Conservation (phyloP, 2,113 vertebrate species). For the Leucoraja erinaceus region DNA sequence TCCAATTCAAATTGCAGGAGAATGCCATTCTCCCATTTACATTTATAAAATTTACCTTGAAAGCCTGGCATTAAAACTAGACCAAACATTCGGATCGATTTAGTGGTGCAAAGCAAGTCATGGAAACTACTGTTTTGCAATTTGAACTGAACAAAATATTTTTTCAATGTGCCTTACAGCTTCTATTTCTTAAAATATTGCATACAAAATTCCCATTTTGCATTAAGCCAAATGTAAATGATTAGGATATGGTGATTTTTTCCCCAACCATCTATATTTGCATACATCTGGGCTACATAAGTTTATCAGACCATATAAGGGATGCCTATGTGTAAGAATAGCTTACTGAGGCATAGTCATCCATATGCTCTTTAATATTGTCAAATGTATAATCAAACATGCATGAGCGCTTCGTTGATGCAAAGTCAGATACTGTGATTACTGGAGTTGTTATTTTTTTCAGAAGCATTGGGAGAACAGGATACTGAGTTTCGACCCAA, state of each 20-base stretch:
- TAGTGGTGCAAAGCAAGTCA: background rate
- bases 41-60: background rate
- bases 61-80: background rate
- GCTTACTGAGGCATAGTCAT: background rate
- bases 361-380: background rate
- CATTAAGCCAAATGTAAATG: constrained; percentile 19
- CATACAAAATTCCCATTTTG: background rate
- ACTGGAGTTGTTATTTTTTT: background rate
- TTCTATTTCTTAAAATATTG: background rate
- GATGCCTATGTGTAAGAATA: background rate
- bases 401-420: background rate
- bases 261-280: background rate
- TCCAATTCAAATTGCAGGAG: background rate
- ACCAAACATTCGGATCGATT: background rate
- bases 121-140: too few species aligned
- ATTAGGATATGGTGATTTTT: background rate
- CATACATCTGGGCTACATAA: background rate
- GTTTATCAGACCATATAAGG: background rate
- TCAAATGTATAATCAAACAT: background rate
- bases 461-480: too few species aligned
- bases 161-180: background rate
- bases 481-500: too few species aligned
- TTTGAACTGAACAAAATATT: background rate
- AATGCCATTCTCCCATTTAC: too few species aligned
- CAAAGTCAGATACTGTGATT: background rate